A percentile compares a stretch with the other conserved stretches of the same genome.
Evolutionary conservation across 2,113 vertebrate species (phyloP).

Genomic region (Esox niger): DNA sequence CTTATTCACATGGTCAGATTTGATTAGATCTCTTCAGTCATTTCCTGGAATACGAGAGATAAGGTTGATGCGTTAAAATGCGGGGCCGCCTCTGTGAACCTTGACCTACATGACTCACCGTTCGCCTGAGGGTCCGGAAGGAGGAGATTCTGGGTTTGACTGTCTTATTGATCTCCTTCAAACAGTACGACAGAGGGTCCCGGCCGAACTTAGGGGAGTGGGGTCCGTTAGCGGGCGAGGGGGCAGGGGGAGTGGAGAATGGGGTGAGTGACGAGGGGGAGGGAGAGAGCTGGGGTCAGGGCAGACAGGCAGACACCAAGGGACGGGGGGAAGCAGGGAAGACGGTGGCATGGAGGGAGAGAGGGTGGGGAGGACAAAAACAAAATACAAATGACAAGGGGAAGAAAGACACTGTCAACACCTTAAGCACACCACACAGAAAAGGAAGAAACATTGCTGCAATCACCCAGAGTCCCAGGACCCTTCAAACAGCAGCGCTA

Average conservation of each 20-base stretch:
- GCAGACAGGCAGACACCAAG: slow-evolving; percentile 56
- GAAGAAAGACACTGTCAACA: slow-evolving; percentile 77
- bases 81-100: slow-evolving; percentile 24
- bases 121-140: slow-evolving; percentile 85
- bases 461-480: slow-evolving; percentile 39
- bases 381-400: slow-evolving; percentile 64
- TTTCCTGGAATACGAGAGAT: slow-evolving; percentile 12
- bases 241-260: slow-evolving; percentile 71
- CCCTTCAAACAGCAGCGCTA: slow-evolving; percentile 26
- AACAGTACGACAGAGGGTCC: slow-evolving; percentile 89
- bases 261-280: slow-evolving; percentile 61
- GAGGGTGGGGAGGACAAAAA: slow-evolving; percentile 25
- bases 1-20: too few species aligned
- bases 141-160: slow-evolving; percentile 92
- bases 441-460: slow-evolving; percentile 64
- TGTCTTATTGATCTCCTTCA: slow-evolving; percentile 95
- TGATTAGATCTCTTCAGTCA: not conserved
- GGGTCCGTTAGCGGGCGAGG: slow-evolving; percentile 82
- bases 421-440: slow-evolving; percentile 71
- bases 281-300: slow-evolving; percentile 57
- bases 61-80: slow-evolving; percentile 12
- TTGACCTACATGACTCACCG: slow-evolving; percentile 78
- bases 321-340: slow-evolving; percentile 26
- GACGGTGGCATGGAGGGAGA: slow-evolving; percentile 15
- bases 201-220: slow-evolving; percentile 86